A percentile compares a stretch with the other conserved stretches of the same genome.
Conservation (phyloP, 2,113 vertebrate species). For the Pteronura brasiliensis region DNA sequence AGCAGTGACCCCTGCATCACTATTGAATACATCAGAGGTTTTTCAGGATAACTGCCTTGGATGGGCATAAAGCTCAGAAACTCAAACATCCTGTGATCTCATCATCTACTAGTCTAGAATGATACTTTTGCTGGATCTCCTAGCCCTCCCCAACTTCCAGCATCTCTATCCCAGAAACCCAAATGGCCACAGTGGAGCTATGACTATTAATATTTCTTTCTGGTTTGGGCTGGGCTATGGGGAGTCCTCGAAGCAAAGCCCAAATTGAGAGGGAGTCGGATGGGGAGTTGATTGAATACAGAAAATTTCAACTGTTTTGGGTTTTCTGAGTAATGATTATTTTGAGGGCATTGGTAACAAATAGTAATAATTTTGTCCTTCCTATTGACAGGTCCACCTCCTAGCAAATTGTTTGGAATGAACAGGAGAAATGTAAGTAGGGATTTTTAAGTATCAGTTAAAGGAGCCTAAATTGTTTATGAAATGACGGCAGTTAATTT, state of each 20-base stretch:
- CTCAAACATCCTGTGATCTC: neutral
- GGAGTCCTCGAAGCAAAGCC: neutral
- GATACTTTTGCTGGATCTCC: neutral
- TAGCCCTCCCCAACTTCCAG: neutral
- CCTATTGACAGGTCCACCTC: slow-evolving; percentile 28
- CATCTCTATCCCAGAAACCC: neutral
- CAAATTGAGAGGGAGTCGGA: neutral
- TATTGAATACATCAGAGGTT: neutral
- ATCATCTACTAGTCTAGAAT: neutral
- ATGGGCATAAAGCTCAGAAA: neutral
- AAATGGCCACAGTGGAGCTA: neutral
- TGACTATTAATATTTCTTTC: neutral
- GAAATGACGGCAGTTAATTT: neutral
- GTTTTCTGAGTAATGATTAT: neutral
- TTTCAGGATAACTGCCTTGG: neutral
- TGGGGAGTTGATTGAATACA: neutral
- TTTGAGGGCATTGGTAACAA: neutral
- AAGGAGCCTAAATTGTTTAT: neutral
- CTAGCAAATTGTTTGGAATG: slow-evolving; percentile 43
- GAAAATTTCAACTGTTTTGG: neutral
- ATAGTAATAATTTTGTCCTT: slow-evolving; percentile 21
- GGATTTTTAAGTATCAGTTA: slow-evolving; percentile 12
- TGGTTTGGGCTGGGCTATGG: neutral
- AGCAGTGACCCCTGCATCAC: neutral
- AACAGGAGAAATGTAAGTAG: slow-evolving; percentile 58